Evolutionary conservation across 2,797 vertebrate species (phyloP).

Genomic region (Iguana delicatissima): DNA sequence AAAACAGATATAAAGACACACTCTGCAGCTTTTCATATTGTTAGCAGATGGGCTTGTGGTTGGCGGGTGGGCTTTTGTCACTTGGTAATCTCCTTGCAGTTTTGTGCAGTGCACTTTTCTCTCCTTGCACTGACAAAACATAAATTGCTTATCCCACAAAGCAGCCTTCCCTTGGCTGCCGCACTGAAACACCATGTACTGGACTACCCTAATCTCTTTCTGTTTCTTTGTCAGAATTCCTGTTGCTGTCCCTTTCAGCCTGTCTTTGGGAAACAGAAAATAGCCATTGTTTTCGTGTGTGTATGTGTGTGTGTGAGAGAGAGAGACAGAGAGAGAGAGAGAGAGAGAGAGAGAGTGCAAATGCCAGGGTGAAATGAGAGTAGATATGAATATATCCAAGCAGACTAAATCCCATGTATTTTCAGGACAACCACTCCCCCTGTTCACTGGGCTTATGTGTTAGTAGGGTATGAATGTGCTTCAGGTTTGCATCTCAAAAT

Average conservation of each 20-base stretch:
- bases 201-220: conserved; percentile 64
- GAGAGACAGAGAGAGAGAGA: no score
- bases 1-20: conserved; percentile 58
- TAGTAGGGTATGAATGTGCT: no score
- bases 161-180: conserved; percentile 64
- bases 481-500: no score
- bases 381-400: background rate
- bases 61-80: conserved; percentile 65
- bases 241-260: background rate
- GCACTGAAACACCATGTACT: conserved; percentile 43
- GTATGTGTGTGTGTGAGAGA: no score
- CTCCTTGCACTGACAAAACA: conserved; percentile 66
- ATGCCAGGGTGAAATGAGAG: background rate
- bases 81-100: conserved; percentile 70
- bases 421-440: background rate
- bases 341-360: no score
- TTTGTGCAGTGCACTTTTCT: conserved; percentile 58
- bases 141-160: conserved; percentile 72
- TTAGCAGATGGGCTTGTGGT: conserved; percentile 60
- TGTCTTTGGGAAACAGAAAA: conserved; percentile 31
- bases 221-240: conserved; percentile 50
- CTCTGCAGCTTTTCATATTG: conserved; percentile 60
- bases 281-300: background rate
- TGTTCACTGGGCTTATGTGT: no score
- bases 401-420: background rate